A percentile compares a stretch with the other conserved stretches of the same genome.
These are phyloP conservation scores for Thymelicus sylvestris DNA, from an alignment of 2,888 invertebrate genomes.

Conservation along the genomic window DNA sequence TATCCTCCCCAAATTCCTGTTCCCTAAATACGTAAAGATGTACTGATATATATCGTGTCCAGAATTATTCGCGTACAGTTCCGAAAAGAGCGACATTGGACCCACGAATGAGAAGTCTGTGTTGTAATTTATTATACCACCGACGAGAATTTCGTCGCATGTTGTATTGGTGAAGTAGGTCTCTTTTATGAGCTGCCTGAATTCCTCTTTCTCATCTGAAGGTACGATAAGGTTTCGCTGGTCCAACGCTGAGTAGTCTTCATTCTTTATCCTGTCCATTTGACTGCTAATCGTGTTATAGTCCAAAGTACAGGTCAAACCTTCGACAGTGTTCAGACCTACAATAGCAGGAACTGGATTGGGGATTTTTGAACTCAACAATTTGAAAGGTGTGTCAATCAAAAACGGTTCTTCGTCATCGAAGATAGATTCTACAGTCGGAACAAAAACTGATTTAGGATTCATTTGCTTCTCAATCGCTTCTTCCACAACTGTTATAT, in stretches of 20 bases:
- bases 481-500: slow-evolving; percentile 64
- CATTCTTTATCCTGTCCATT: slow-evolving; percentile 68
- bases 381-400: slow-evolving; percentile 73
- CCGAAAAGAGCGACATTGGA: slow-evolving; percentile 68
- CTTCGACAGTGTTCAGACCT: slow-evolving; percentile 84
- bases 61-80: slow-evolving; percentile 65
- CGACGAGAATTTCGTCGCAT: slow-evolving; percentile 66
- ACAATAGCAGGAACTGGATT: slow-evolving; percentile 78
- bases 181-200: slow-evolving; percentile 61
- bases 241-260: slow-evolving; percentile 67
- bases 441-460: slow-evolving; percentile 69
- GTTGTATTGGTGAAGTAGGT: slow-evolving; percentile 69
- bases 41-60: slow-evolving; percentile 63
- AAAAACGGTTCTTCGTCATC: slow-evolving; percentile 72
- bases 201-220: slow-evolving; percentile 57
- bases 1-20: slow-evolving; percentile 71
- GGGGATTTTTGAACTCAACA: slow-evolving; percentile 58
- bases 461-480: slow-evolving; percentile 76
- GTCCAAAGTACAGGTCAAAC: slow-evolving; percentile 73
- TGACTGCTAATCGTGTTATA: slow-evolving; percentile 70
- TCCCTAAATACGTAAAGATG: slow-evolving; percentile 70
- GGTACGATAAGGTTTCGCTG: slow-evolving; percentile 61
- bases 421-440: slow-evolving; percentile 66
- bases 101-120: slow-evolving; percentile 74
- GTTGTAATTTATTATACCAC: slow-evolving; percentile 73